Evolutionary conservation across 2,888 invertebrate species (phyloP).

Genomic region (Diadegma fenestrale): DNA sequence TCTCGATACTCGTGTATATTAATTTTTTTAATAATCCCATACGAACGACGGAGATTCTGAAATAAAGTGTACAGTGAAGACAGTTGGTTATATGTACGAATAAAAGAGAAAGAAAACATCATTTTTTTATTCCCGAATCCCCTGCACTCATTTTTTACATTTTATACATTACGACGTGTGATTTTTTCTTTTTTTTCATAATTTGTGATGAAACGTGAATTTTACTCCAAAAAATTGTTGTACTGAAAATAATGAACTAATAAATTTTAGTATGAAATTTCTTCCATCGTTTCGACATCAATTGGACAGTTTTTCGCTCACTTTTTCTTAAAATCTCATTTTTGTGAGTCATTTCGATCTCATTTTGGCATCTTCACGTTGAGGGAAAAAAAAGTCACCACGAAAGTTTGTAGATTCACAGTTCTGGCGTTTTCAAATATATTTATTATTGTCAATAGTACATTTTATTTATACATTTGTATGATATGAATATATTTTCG

Average conservation of each 20-base stretch:
- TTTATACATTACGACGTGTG: background rate
- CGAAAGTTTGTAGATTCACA: background rate
- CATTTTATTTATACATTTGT: conserved; percentile 62
- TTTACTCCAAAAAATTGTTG: background rate
- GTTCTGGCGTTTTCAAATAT: conserved; percentile 46
- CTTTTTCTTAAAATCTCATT: background rate
- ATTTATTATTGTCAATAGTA: conserved; percentile 72
- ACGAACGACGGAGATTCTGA: conserved; percentile 70
- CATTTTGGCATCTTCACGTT: background rate
- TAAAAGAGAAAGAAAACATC: conserved; percentile 74
- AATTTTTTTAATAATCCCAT: conserved; percentile 76
- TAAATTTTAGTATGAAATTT: background rate
- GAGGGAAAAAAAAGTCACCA: background rate
- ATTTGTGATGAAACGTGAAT: background rate
- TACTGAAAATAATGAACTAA: background rate
- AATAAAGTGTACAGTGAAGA: conserved; percentile 76
- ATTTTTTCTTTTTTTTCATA: conserved; percentile 45
- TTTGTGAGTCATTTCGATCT: background rate
- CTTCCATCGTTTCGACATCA: background rate
- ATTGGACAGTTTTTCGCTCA: background rate
- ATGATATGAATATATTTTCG: conserved; percentile 62
- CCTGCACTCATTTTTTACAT: conserved; percentile 62
- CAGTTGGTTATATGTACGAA: conserved; percentile 76
- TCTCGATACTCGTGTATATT: conserved; percentile 72
- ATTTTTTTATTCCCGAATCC: conserved; percentile 65